Percentiles rank a stretch among this genome's conserved stretches.
Evolutionary conservation across 2,888 invertebrate genomes (phyloP).

Genomic region (Biston betularia): DNA sequence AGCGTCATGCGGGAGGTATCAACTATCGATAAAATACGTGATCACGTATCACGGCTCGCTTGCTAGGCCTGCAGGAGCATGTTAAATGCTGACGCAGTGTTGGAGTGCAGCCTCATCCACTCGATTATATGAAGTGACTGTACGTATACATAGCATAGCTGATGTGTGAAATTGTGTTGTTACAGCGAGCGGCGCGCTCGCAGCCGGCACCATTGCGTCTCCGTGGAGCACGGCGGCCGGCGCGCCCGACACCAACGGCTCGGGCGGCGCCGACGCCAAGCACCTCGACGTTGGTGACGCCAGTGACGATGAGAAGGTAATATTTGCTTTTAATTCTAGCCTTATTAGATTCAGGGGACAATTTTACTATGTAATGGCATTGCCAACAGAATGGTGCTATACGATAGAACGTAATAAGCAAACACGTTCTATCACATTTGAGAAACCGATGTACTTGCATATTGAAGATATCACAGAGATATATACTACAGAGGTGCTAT

Average conservation of each 20-base stretch:
- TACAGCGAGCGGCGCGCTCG: conserved; percentile 85
- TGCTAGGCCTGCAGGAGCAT: too few relatives aligned
- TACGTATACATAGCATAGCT: background rate
- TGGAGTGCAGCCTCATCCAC: background rate
- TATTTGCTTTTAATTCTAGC: background rate
- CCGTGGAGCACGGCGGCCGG: conserved; percentile 96
- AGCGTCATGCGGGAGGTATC: too few relatives aligned
- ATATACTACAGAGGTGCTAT: too few relatives aligned
- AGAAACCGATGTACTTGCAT: too few relatives aligned
- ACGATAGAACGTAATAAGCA: too few relatives aligned
- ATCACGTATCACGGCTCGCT: too few relatives aligned
- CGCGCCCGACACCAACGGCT: conserved; percentile 95
- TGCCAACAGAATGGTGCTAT: too few relatives aligned
- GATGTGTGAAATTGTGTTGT: conserved; percentile 27
- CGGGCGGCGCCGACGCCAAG: conserved; percentile 94
- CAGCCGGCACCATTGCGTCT: conserved; percentile 98
- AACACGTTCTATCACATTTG: too few relatives aligned
- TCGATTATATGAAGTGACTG: background rate
- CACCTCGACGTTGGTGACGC: conserved; percentile 97
- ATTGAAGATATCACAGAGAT: too few relatives aligned
- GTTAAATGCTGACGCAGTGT: background rate
- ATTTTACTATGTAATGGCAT: too few relatives aligned
- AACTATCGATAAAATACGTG: too few relatives aligned
- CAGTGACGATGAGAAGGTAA: conserved; percentile 90
- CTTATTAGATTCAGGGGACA: too few relatives aligned